Percentiles rank a stretch among this genome's conserved stretches.
phyloP scores from a whole-genome alignment of 2,888 invertebrate species.

The Xestia rhomboidea region DNA sequence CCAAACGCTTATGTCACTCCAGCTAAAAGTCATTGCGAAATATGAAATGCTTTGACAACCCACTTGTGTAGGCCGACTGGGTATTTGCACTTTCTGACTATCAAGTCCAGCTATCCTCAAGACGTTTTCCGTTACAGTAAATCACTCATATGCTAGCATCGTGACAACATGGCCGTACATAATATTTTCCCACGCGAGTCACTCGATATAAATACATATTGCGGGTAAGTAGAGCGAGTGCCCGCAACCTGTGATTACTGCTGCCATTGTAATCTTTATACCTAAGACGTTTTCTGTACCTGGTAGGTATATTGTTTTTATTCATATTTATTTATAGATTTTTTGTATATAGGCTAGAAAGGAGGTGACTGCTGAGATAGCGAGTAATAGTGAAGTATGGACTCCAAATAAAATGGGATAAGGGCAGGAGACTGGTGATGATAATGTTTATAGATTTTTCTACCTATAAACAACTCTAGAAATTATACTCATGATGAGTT shows the following conservation, averaged over 20 bases:
- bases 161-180: constrained; percentile 25
- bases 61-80: not conserved
- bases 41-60: not conserved
- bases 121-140: constrained; percentile 19
- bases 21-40: too few species aligned
- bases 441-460: too few species aligned
- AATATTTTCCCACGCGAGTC: constrained; percentile 57
- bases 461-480: not conserved
- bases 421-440: too few species aligned
- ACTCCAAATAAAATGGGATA: too few species aligned
- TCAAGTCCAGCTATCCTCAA: constrained; percentile 5
- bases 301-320: not conserved
- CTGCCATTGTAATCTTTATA: constrained; percentile 44
- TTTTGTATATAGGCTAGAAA: too few species aligned
- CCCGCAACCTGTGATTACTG: constrained; percentile 33
- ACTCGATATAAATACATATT: constrained; percentile 40
- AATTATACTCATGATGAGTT: not conserved
- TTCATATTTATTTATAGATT: not conserved
- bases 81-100: not conserved
- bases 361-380: too few species aligned
- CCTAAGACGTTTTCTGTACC: constrained; percentile 34
- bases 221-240: constrained; percentile 50
- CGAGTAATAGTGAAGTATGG: too few species aligned
- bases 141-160: constrained; percentile 17
- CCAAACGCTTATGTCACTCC: not conserved